These are phyloP conservation scores for Pelodiscus sinensis DNA, from an alignment of 2,113 vertebrate genomes.

Conservation along the genomic window DNA sequence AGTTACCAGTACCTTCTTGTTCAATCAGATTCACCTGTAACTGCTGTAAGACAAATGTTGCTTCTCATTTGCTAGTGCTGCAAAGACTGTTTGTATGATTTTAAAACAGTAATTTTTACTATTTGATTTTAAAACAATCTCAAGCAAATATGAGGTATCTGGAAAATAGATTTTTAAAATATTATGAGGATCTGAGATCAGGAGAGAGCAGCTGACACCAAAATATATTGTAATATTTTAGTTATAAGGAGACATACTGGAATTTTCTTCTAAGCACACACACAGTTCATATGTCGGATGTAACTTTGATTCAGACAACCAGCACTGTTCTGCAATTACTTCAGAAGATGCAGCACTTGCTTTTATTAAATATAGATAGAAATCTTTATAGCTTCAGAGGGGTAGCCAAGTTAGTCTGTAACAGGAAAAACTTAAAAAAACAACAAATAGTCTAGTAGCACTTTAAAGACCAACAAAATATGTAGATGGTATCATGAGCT, in stretches of 20 bases:
- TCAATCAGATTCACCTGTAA: not conserved
- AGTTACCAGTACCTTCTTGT: not conserved
- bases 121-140: not conserved
- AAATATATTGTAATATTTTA: not conserved
- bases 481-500: too few species aligned
- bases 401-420: too few species aligned
- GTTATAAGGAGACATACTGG: not conserved
- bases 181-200: not conserved
- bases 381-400: conserved; percentile 4
- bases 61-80: not conserved
- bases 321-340: conserved; percentile 44
- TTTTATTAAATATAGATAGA: conserved; percentile 76
- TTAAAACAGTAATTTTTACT: not conserved
- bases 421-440: too few species aligned
- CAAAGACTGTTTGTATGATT: not conserved
- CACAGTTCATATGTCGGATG: conserved; percentile 52
- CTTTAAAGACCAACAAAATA: too few species aligned
- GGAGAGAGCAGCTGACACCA: not conserved
- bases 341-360: conserved; percentile 58
- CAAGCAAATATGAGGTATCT: not conserved
- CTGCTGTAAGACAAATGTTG: not conserved
- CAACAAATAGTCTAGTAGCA: too few species aligned
- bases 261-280: not conserved
- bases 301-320: conserved; percentile 54
- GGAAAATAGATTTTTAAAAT: not conserved